phyloP scores from a whole-genome alignment of 2,888 invertebrate genomes.

The Cheilosia soror region DNA sequence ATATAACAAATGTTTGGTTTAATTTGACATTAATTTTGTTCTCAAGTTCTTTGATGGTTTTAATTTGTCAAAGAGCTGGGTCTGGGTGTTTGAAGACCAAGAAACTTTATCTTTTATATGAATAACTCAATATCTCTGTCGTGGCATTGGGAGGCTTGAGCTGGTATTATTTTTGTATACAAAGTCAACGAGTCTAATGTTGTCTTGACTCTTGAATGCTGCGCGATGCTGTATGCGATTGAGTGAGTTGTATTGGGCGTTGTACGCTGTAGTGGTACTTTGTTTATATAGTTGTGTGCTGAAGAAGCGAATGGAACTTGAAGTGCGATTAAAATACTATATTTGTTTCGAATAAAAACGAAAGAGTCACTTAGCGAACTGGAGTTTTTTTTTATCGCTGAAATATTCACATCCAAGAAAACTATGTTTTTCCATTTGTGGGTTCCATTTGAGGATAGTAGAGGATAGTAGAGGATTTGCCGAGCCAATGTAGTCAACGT shows the following conservation, averaged over 20 bases:
- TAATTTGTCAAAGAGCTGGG: conserved; percentile 41
- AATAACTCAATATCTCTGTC: conserved; percentile 23
- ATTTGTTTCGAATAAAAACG: background rate
- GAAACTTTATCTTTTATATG: background rate
- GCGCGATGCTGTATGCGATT: conserved; percentile 7
- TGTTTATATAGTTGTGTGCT: background rate
- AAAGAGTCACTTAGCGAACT: conserved; percentile 51
- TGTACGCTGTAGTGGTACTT: conserved; percentile 33
- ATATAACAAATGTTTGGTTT: conserved; percentile 57
- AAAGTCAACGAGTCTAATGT: too few relatives aligned
- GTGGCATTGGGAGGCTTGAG: background rate
- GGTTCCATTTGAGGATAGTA: too few relatives aligned
- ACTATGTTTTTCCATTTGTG: too few relatives aligned
- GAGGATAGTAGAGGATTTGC: too few relatives aligned
- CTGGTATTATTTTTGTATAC: conserved; percentile 1
- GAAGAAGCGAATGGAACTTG: background rate
- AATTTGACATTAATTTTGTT: conserved; percentile 65
- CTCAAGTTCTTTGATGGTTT: conserved; percentile 43
- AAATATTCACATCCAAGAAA: background rate
- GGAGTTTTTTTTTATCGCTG: background rate
- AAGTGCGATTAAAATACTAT: background rate
- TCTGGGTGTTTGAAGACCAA: background rate
- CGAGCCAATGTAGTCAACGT: too few relatives aligned
- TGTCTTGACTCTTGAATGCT: too few relatives aligned
- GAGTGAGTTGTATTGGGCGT: conserved; percentile 40